Conservation (phyloP, 2,888 invertebrate genomes). For the Zelleria hepariella region DNA sequence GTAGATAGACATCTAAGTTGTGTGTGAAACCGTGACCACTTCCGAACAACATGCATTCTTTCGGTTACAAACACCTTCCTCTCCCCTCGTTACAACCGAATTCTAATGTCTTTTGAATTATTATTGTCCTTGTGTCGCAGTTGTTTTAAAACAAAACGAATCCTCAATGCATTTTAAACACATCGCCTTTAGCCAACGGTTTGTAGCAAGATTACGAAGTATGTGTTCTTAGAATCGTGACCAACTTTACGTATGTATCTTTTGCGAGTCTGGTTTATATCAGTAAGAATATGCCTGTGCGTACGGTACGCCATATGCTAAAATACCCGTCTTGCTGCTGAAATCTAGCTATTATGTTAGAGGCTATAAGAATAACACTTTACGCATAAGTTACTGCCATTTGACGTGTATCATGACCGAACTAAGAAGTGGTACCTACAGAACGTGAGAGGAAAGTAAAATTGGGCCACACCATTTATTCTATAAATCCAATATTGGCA, state of each 20-base stretch:
- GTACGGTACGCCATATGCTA: neutral
- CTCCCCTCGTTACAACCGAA: neutral
- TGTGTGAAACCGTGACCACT: neutral
- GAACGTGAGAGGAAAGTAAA: slow-evolving; percentile 46
- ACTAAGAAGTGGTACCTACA: slow-evolving; percentile 34
- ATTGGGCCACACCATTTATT: slow-evolving; percentile 35
- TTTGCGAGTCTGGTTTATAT: slow-evolving; percentile 14
- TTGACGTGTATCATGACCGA: neutral
- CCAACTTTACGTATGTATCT: neutral
- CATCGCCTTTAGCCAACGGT: neutral
- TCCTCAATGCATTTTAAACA: neutral
- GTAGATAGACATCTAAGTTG: neutral
- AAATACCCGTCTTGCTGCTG: neutral
- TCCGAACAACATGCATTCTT: neutral
- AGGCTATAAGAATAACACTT: neutral
- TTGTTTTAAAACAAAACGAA: neutral
- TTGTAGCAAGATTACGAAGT: neutral
- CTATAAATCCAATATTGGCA: slow-evolving; percentile 9
- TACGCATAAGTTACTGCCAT: neutral
- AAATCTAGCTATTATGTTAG: neutral
- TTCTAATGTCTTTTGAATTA: neutral
- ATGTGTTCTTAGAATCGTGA: neutral
- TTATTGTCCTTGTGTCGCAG: neutral
- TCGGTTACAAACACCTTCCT: neutral
- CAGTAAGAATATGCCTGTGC: slow-evolving; percentile 20